phyloP scores from a whole-genome alignment of 2,113 vertebrate species.

The Chinchilla lanigera region DNA sequence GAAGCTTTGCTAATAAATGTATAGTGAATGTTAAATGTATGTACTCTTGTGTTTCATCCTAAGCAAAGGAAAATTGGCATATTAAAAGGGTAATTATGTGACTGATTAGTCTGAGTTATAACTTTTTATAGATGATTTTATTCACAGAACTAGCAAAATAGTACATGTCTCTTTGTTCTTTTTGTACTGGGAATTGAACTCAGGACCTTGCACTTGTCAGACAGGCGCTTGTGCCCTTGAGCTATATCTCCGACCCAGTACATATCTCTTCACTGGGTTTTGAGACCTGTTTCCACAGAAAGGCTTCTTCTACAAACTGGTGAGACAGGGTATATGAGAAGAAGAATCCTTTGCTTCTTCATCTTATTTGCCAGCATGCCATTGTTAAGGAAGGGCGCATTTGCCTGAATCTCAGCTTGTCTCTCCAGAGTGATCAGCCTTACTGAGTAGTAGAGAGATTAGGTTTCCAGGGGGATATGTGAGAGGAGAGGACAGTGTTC shows the following conservation, averaged over 20 bases:
- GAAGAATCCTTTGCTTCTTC: neutral
- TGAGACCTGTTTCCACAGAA: neutral
- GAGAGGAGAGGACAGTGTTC: neutral
- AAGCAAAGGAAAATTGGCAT: constrained; percentile 1
- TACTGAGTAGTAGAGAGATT: neutral
- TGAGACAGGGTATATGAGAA: neutral
- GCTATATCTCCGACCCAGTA: no score
- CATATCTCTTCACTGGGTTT: neutral
- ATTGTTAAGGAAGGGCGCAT: neutral
- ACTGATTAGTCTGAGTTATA: neutral
- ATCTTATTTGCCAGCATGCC: neutral
- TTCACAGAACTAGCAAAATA: constrained; percentile 2
- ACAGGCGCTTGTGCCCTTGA: no score
- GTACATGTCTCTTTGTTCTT: neutral
- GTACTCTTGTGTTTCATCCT: constrained; percentile 11
- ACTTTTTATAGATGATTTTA: constrained; percentile 40
- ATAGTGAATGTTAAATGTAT: neutral
- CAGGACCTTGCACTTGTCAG: no score
- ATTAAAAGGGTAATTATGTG: neutral
- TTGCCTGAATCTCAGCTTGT: neutral
- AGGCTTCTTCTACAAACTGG: neutral
- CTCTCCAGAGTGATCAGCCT: neutral
- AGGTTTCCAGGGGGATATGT: neutral
- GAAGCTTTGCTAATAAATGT: constrained; percentile 23
- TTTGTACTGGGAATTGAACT: no score